Evolutionary conservation across 1,140 invertebrate genomes (phyloP).

Genomic region (Magallana ariakensis): DNA sequence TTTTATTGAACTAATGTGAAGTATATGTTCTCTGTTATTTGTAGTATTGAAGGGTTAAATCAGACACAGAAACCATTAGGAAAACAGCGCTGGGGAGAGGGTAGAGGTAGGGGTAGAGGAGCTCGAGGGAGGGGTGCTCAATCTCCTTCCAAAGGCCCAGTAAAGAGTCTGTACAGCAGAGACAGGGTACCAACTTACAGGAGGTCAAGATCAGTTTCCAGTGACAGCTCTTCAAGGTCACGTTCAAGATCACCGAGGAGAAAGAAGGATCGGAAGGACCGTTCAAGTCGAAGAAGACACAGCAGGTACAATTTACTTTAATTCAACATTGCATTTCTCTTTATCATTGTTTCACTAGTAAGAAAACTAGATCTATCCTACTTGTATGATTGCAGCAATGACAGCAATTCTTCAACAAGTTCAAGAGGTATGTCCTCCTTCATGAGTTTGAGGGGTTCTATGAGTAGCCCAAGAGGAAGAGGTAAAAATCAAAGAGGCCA

Average conservation of each 20-base stretch:
- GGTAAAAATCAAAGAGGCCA: constrained; percentile 58
- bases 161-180: constrained; percentile 59
- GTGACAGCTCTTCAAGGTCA: constrained; percentile 79
- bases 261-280: constrained; percentile 39
- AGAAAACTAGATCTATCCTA: too few species aligned
- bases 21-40: neutral
- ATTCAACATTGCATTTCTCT: neutral
- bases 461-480: constrained; percentile 35
- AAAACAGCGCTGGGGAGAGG: constrained; percentile 22
- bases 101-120: constrained; percentile 30
- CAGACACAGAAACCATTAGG: neutral
- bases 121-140: constrained; percentile 42
- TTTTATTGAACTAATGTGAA: too few species aligned
- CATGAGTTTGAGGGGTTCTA: neutral
- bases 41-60: neutral
- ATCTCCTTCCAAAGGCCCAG: constrained; percentile 44
- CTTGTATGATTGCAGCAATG: neutral
- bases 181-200: constrained; percentile 70
- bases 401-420: constrained; percentile 44
- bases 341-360: too few species aligned
- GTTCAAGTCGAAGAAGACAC: constrained; percentile 41
- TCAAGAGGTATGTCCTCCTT: constrained; percentile 47
- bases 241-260: constrained; percentile 80
- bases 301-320: constrained; percentile 48
- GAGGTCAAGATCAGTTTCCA: constrained; percentile 68